Evolutionary conservation across 2,113 vertebrate genomes (phyloP), one percentile per base, ranked within the genome.

Genomic region (Strix uralensis): DNA sequence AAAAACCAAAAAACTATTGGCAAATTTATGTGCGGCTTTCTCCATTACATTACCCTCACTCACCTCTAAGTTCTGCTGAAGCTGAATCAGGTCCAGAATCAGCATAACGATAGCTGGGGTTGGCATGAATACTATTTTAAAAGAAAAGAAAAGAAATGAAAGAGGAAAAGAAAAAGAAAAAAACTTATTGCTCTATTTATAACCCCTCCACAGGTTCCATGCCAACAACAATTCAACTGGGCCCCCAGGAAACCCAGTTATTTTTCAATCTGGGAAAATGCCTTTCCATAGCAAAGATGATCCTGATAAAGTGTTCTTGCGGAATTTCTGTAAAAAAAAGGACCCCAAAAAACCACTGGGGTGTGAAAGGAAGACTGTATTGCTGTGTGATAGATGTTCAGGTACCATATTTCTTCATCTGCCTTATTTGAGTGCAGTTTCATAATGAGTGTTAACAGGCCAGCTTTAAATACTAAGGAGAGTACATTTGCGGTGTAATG

Each of bases 381-480:
- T 65, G 25, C 58, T 80, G 11, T 0, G 1, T 72, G 62, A 63
- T 63, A 61, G 57, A 83, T 63, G 7, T 57, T 80, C 54, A 74
- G 79, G 54, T 63, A 25, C 65, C 42, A 3, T 78, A 83, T 92
- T 94, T 82, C 59, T 54, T 92, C 69, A 63, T 36, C 67, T 67
- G 32, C 73, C 58, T 87, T 82, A 57, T 25, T 38, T 46, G 70
- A 81, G 54, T 38, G 65, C 49, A 58, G 49, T 11, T 91, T 32
- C 72, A 78, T 88, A 96, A 95, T 70, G 44, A 94, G 94, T 83
- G 82, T 94, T 96, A 96, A 94, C 85, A 96, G 93, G 82, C 26
- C 67, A 78, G 88, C 90, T 93, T 92, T 95, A 96, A 96, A 96
- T 93, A 90, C 92, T 47, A 34, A 36, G 67, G 67, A 88, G 82